phyloP scores from a whole-genome alignment of 2,113 vertebrate genomes.

The human (Homo sapiens) region DNA sequence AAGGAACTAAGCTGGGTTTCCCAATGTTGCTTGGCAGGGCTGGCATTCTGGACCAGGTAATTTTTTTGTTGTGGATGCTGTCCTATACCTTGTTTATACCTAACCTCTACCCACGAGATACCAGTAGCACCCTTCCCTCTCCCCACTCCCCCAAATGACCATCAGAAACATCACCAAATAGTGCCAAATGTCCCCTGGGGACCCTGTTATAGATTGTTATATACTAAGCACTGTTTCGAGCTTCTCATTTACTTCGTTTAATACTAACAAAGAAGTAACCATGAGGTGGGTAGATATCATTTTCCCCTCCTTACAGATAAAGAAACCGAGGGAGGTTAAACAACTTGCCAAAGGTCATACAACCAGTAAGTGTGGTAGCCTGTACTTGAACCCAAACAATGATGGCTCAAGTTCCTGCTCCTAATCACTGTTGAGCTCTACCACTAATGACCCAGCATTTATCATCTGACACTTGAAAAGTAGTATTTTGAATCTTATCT shows the following conservation, averaged over 20 bases:
- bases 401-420: background rate
- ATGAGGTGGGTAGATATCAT: background rate
- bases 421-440: background rate
- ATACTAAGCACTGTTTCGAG: background rate
- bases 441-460: background rate
- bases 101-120: background rate
- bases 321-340: slow-evolving; percentile 17
- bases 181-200: background rate
- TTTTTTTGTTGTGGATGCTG: background rate
- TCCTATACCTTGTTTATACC: background rate
- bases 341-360: background rate
- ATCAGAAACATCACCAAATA: background rate
- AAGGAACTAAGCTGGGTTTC: background rate
- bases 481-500: slow-evolving; percentile 2
- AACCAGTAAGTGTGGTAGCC: background rate
- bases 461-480: slow-evolving; percentile 6
- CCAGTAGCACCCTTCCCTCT: background rate
- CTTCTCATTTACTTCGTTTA: slow-evolving; percentile 9
- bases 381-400: background rate
- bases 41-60: background rate
- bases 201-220: background rate
- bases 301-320: slow-evolving; percentile 15
- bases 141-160: background rate
- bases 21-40: background rate
- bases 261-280: background rate